Percentiles rank a stretch among this genome's conserved stretches.
Conservation (phyloP, 2,888 invertebrate species). For the Lithosia quadra region DNA sequence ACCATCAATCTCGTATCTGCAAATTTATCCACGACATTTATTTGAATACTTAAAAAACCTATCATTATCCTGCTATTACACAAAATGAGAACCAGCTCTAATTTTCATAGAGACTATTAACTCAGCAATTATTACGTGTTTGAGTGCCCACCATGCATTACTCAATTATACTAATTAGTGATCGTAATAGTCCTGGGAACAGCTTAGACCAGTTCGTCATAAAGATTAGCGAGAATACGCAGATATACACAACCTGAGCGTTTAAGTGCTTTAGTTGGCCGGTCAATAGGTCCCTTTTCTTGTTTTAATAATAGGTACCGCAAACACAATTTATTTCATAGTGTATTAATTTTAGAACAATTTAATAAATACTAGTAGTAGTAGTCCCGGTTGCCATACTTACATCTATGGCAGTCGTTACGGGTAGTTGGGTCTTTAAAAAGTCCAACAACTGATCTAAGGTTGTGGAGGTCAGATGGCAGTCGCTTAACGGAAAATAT, state of each 20-base stretch:
- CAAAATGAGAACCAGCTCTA: conserved; percentile 6
- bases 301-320: conserved; percentile 2
- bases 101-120: conserved; percentile 14
- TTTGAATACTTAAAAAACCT: not conserved
- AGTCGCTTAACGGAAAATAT: too few species aligned
- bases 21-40: not conserved
- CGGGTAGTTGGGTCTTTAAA: too few species aligned
- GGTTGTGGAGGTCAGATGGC: too few species aligned
- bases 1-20: not conserved
- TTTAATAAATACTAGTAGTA: too few species aligned
- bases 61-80: conserved; percentile 1
- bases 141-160: conserved; percentile 41
- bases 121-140: conserved; percentile 37
- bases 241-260: conserved; percentile 1
- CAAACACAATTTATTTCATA: not conserved
- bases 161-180: conserved; percentile 52
- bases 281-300: not conserved
- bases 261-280: conserved; percentile 8
- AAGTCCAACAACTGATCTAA: too few species aligned
- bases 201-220: conserved; percentile 34
- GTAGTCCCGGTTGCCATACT: too few species aligned
- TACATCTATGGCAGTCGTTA: too few species aligned
- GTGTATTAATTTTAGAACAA: conserved; percentile 3
- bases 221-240: conserved; percentile 28
- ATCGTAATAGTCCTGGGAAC: conserved; percentile 50